phyloP scores from a whole-genome alignment of 2,113 vertebrate genomes.

The Peromyscus maniculatus region DNA sequence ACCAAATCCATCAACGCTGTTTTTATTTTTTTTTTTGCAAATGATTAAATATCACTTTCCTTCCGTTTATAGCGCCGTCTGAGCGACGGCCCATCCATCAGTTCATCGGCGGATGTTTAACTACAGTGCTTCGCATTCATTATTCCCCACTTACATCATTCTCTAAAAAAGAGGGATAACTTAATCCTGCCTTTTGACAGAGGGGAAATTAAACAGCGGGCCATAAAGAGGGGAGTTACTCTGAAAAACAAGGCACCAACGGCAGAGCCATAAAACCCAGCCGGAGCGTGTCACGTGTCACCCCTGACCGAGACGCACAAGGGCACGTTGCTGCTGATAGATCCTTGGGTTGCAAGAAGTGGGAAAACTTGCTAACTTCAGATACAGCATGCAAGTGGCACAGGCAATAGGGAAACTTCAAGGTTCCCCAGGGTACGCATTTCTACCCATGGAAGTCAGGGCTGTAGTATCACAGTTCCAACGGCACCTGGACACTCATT shows the following conservation, averaged over 20 bases:
- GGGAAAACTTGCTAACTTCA: background rate
- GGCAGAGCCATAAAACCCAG: constrained; percentile 31
- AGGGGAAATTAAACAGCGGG: constrained; percentile 81
- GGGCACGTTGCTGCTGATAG: background rate
- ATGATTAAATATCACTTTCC: constrained; percentile 79
- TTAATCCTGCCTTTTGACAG: constrained; percentile 85
- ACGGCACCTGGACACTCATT: rapidly evolving
- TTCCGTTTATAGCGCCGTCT: constrained; percentile 74
- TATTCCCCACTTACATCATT: constrained; percentile 83
- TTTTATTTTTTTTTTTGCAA: constrained; percentile 63
- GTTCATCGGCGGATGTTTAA: constrained; percentile 86
- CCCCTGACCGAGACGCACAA: background rate
- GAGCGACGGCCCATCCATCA: constrained; percentile 86
- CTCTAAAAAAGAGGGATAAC: constrained; percentile 83
- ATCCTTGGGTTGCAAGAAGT: background rate
- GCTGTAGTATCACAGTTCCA: background rate
- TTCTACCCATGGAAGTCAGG: rapidly evolving
- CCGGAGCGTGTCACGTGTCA: constrained; percentile 3
- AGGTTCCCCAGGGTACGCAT: rapidly evolving
- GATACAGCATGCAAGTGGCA: background rate
- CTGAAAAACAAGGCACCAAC: constrained; percentile 72
- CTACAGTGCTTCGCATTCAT: constrained; percentile 87
- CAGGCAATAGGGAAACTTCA: background rate
- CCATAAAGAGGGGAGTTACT: constrained; percentile 79
- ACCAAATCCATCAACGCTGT: constrained; percentile 70